phyloP scores from a whole-genome alignment of 2,113 vertebrate species.

The Mellivora capensis region DNA sequence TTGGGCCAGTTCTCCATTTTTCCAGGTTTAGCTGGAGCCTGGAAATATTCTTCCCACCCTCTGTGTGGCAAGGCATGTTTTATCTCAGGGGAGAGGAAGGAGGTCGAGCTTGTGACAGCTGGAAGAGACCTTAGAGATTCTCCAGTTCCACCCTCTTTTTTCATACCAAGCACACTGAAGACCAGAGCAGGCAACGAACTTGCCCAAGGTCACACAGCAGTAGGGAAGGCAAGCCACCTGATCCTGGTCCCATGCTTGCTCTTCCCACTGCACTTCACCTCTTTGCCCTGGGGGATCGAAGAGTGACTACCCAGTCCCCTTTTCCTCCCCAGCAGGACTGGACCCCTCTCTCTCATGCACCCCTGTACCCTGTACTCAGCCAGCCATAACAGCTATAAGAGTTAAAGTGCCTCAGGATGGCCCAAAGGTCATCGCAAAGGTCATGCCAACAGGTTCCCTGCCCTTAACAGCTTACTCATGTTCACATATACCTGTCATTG shows the following conservation, averaged over 20 bases:
- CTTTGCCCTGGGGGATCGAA: not conserved
- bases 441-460: not conserved
- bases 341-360: not conserved
- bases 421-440: not conserved
- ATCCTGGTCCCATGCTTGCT: not conserved
- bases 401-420: not conserved
- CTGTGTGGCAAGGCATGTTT: not conserved
- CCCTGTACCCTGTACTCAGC: not conserved
- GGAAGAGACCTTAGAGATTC: not conserved
- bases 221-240: not conserved
- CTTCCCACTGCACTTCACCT: not conserved
- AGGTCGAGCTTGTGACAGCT: not conserved
- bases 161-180: not conserved
- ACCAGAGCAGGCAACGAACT: not conserved
- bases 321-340: not conserved
- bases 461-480: not conserved
- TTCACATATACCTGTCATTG: not conserved
- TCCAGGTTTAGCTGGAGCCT: not conserved
- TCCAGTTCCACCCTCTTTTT: not conserved
- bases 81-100: not conserved
- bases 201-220: slow-evolving; percentile 23
- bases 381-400: not conserved
- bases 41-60: slow-evolving; percentile 2
- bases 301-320: not conserved
- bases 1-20: slow-evolving; percentile 31